Percentiles rank a stretch among this genome's conserved stretches.
phyloP scores from a whole-genome alignment of 2,113 vertebrate genomes.

The Protobothrops flavoviridis region DNA sequence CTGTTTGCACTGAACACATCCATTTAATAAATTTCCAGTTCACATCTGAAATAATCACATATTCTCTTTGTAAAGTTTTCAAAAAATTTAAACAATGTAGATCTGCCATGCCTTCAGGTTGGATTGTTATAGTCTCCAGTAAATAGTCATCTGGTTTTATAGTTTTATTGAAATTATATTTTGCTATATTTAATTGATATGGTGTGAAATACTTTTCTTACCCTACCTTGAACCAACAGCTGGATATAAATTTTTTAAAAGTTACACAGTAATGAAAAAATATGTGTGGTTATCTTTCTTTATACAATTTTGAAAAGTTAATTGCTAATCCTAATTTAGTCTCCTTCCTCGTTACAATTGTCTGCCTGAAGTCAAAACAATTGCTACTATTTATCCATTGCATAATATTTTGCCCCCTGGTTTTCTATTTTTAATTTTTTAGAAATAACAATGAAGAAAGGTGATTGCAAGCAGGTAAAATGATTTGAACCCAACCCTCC shows the following conservation, averaged over 20 bases:
- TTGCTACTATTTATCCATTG: neutral
- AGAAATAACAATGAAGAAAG: neutral
- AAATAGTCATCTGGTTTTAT: neutral
- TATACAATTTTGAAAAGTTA: neutral
- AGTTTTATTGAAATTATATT: neutral
- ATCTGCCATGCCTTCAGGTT: neutral
- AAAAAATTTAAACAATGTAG: neutral
- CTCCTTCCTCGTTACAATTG: neutral
- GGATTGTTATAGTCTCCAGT: neutral
- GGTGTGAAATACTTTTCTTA: neutral
- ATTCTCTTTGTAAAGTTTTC: neutral
- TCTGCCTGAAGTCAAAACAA: neutral
- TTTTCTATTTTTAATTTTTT: constrained; percentile 6
- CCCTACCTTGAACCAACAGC: neutral
- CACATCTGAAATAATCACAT: neutral
- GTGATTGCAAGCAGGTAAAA: neutral
- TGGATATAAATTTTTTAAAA: neutral
- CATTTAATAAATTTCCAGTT: neutral
- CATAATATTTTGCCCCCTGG: neutral
- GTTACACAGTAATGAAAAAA: neutral
- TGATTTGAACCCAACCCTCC: neutral
- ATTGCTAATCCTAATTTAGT: neutral
- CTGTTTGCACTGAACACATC: neutral
- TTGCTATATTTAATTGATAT: neutral
- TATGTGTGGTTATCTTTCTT: neutral